phyloP scores from a whole-genome alignment of 2,888 invertebrate species.

The Zaprionus obscuricornis region DNA sequence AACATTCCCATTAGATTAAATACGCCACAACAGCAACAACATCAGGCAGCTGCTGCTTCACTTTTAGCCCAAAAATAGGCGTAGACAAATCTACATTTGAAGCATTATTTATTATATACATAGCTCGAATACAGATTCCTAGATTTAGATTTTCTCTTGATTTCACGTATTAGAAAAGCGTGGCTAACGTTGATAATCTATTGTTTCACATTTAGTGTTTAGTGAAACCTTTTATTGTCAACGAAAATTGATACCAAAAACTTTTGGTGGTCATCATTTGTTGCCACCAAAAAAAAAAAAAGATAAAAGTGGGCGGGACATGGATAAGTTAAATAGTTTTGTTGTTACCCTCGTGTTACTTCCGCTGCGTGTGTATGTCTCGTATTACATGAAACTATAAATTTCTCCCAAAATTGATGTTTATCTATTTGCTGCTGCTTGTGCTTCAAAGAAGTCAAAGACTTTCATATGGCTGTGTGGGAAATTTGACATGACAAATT shows the following conservation, averaged over 20 bases:
- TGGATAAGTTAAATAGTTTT: conserved; percentile 52
- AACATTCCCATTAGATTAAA: conserved; percentile 67
- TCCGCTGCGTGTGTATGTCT: conserved; percentile 29
- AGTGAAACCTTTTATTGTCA: no score
- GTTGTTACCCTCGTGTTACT: conserved; percentile 64
- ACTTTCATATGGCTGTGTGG: conserved; percentile 16
- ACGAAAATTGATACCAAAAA: no score
- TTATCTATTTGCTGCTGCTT: conserved; percentile 34
- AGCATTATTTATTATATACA: conserved; percentile 57
- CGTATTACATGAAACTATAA: conserved; percentile 58
- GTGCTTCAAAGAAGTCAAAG: no score
- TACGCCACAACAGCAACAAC: no score
- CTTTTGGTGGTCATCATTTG: conserved; percentile 61
- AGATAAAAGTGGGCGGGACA: conserved; percentile 1
- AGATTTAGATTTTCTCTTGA: conserved; percentile 2
- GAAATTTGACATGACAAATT: conserved; percentile 34
- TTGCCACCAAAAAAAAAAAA: no score
- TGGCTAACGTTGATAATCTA: conserved; percentile 58
- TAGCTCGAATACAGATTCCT: background rate
- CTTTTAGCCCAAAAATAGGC: conserved; percentile 44
- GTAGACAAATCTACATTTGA: conserved; percentile 63
- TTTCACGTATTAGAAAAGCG: conserved; percentile 19
- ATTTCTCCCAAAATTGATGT: conserved; percentile 55
- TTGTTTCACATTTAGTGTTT: conserved; percentile 39
- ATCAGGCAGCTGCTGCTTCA: conserved; percentile 52